Evolutionary conservation across 2,797 vertebrate genomes (phyloP).

Genomic region (Peromyscus nudipes): DNA sequence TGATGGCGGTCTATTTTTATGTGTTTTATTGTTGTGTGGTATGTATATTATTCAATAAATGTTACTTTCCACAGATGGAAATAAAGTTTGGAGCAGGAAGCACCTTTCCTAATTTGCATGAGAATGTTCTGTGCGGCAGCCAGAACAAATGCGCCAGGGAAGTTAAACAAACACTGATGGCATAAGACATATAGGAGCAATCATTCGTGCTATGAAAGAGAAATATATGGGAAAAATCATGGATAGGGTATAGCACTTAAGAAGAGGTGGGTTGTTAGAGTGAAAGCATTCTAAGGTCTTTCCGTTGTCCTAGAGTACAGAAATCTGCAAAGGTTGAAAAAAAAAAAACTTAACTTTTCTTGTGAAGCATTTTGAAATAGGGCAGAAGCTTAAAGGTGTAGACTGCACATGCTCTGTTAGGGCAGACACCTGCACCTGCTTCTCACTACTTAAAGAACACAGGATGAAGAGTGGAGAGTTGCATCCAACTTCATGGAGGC

Average conservation of each 20-base stretch:
- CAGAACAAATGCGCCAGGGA: neutral
- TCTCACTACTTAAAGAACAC: neutral
- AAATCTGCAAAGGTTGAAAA: conserved; percentile 5
- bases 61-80: neutral
- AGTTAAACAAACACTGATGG: neutral
- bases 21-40: neutral
- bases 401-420: neutral
- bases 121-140: neutral
- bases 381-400: neutral
- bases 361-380: neutral
- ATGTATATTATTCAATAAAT: neutral
- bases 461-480: neutral
- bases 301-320: neutral
- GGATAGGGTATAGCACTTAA: neutral
- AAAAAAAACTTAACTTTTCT: neutral
- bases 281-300: neutral
- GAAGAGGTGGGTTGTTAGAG: neutral
- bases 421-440: neutral
- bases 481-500: neutral
- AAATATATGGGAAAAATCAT: neutral
- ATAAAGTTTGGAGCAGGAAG: neutral
- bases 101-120: neutral
- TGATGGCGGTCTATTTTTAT: neutral
- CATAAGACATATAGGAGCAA: neutral
- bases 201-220: neutral